A percentile compares a stretch with the other conserved stretches of the same genome.
Evolutionary conservation across 2,888 invertebrate genomes (phyloP).

Genomic region (Chydorus sphaericus): DNA sequence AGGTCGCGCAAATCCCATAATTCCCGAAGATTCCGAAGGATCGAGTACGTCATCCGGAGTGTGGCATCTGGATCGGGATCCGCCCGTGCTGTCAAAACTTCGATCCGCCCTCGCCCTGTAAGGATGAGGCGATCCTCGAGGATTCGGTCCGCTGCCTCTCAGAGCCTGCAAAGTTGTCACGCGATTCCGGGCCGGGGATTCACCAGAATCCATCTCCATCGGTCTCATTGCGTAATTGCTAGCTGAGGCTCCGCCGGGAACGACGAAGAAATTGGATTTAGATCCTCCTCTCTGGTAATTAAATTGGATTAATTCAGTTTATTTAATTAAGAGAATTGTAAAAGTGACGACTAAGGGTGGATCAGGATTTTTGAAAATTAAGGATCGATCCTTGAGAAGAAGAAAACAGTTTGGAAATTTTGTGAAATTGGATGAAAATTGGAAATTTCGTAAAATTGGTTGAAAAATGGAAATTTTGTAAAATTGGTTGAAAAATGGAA

Average conservation of each 20-base stretch:
- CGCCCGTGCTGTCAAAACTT: neutral
- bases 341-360: neutral
- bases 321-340: neutral
- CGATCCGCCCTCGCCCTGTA: neutral
- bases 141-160: constrained; percentile 39
- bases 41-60: constrained; percentile 14
- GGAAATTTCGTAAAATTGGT: constrained; percentile 1
- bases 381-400: too few relatives aligned
- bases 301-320: constrained; percentile 16
- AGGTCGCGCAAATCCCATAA: neutral
- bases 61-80: constrained; percentile 9
- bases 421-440: neutral
- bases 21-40: constrained; percentile 5
- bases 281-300: constrained; percentile 54
- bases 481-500: neutral
- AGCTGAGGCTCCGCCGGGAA: constrained; percentile 66
- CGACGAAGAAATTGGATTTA: constrained; percentile 73
- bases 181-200: constrained; percentile 1
- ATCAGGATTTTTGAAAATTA: neutral
- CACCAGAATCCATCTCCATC: neutral
- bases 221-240: constrained; percentile 34
- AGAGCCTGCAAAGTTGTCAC: constrained; percentile 22
- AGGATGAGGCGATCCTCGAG: constrained; percentile 65
- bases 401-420: neutral
- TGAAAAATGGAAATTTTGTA: neutral